phyloP scores from a whole-genome alignment of 2,888 invertebrate species.

The Cephus nigrinus region DNA sequence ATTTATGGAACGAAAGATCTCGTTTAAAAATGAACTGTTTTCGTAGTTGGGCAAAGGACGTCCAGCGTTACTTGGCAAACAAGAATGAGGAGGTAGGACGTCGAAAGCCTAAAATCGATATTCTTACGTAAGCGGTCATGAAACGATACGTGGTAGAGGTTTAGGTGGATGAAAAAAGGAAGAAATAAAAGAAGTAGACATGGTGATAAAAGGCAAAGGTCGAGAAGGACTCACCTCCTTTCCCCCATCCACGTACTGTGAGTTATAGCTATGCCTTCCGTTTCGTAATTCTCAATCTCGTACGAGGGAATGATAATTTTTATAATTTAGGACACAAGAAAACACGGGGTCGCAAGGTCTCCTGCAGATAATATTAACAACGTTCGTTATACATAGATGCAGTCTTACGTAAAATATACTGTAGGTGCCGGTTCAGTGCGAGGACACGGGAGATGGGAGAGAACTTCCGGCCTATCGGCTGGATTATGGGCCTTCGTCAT shows the following conservation, averaged over 20 bases:
- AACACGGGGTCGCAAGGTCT: slow-evolving; percentile 52
- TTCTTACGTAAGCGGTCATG: background rate
- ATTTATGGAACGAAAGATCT: background rate
- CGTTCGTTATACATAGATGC: slow-evolving; percentile 39
- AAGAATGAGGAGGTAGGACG: background rate
- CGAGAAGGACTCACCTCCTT: background rate
- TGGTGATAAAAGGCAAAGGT: background rate
- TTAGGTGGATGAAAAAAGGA: background rate
- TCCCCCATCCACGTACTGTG: background rate
- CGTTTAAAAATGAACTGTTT: background rate
- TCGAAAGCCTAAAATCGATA: background rate
- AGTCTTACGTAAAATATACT: slow-evolving; percentile 38
- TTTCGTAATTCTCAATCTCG: slow-evolving; percentile 33
- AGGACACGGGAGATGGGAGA: slow-evolving; percentile 19
- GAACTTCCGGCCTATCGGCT: slow-evolving; percentile 20
- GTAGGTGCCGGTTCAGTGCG: background rate
- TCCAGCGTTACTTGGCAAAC: background rate
- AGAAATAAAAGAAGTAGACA: background rate
- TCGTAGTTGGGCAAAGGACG: background rate
- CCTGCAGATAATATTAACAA: slow-evolving; percentile 49
- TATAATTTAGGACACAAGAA: slow-evolving; percentile 47
- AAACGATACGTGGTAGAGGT: background rate
- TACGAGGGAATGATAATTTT: slow-evolving; percentile 36
- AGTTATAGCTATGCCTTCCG: background rate
- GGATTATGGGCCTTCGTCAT: slow-evolving; percentile 11